phyloP scores from a whole-genome alignment of 2,888 invertebrate species.

The Meandrusa payeni region DNA sequence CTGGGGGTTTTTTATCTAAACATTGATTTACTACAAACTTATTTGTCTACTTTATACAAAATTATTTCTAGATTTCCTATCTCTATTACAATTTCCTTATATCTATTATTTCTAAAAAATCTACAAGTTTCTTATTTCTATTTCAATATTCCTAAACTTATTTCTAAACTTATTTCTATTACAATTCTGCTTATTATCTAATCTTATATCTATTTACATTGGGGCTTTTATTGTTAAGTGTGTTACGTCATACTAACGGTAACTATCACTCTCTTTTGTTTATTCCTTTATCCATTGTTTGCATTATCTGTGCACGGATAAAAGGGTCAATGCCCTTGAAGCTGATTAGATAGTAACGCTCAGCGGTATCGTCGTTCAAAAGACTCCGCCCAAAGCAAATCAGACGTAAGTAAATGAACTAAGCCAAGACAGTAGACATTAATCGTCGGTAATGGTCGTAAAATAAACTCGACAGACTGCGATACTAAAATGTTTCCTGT shows the following conservation, averaged over 20 bases:
- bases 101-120: too few relatives aligned
- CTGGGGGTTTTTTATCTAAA: too few relatives aligned
- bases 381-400: slow-evolving; percentile 40
- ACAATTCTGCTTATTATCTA: too few relatives aligned
- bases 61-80: too few relatives aligned
- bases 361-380: slow-evolving; percentile 41
- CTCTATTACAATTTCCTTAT: too few relatives aligned
- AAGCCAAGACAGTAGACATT: slow-evolving; percentile 55
- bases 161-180: too few relatives aligned
- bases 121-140: too few relatives aligned
- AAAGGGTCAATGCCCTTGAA: slow-evolving; percentile 21
- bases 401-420: slow-evolving; percentile 54
- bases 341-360: slow-evolving; percentile 39
- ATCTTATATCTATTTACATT: too few relatives aligned
- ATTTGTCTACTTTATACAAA: too few relatives aligned
- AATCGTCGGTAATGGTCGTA: slow-evolving; percentile 53
- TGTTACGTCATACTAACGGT: slow-evolving; percentile 6
- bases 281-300: slow-evolving; percentile 20
- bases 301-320: slow-evolving; percentile 11
- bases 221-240: slow-evolving; percentile 27
- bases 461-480: slow-evolving; percentile 51
- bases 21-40: too few relatives aligned
- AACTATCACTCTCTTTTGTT: slow-evolving; percentile 26
- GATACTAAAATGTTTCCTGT: slow-evolving; percentile 52
- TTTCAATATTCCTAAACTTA: too few relatives aligned